Base-by-base conservation (phyloP, 1,140 invertebrate genomes). In the Campoletis sonorensis region DNA sequence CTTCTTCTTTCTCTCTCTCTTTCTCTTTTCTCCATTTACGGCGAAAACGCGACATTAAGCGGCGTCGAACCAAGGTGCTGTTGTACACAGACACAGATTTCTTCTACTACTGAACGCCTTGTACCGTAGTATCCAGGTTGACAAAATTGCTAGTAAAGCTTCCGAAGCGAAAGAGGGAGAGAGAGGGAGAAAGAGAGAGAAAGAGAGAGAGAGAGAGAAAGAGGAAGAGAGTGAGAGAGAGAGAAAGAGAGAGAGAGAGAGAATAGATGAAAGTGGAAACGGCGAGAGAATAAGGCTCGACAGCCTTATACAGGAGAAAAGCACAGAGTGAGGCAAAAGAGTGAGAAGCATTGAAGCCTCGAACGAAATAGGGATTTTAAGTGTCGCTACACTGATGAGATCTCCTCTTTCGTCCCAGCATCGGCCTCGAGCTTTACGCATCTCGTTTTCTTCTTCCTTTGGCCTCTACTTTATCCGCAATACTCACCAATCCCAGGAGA, bases 281-380 rank as follows among this genome's bases (percentile, higher is more conserved):
- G 40, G 58, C 15, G 40, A 27, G 27, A 37, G 40, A 45, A 45
- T 45, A 13, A 45, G 40, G 3, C 8, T 45, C 40, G 40, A 37
- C 37, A 37, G 37, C 37, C 37, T 37, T 37, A 37, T 37, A 37
- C 4, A 37, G 4, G 40, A 45, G 8, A 45, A 11, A 45, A 45
- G 40, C 40, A 73, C 11, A 67, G 80, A 83, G 71, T 73, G 8
- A 23, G 71, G 61, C 79, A 78, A 54, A 72, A 70, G 16, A 79
- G 21, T 58, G 49, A 79, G 27, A 80, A 79, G 79, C 70, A 72
- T 87, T 85, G 83, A 11, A 88, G 84, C 79, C 78, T 83, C 79
- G 83, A 87, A 86, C 83, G 87, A 89, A 89, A 89, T 89, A 86
- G 84, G 84, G 83, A 89, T 88, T 89, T 88, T 87, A 86, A 88